A percentile compares a stretch with the other conserved stretches of the same genome.
These are phyloP conservation scores for Condylura cristata DNA, from an alignment of 2,113 vertebrate genomes.

Conservation along the genomic window DNA sequence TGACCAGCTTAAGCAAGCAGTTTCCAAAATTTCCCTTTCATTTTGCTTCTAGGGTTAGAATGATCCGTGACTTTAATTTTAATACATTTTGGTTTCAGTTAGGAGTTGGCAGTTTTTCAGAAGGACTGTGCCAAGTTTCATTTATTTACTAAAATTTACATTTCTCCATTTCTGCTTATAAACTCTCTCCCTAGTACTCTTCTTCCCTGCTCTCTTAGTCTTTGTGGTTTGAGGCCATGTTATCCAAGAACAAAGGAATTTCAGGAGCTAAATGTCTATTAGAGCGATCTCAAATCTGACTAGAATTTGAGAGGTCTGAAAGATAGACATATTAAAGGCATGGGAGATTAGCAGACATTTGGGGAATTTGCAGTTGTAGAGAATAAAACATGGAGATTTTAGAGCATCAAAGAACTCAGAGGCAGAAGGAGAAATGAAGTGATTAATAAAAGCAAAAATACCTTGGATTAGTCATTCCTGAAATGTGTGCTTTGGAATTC, in stretches of 20 bases:
- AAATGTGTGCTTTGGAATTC: neutral
- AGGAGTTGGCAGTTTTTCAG: conserved; percentile 54
- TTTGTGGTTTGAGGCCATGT: neutral
- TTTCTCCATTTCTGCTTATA: conserved; percentile 21
- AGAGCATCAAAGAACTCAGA: neutral
- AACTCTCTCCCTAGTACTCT: neutral
- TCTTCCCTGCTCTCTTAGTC: neutral
- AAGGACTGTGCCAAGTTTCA: conserved; percentile 49
- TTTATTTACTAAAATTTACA: conserved; percentile 50
- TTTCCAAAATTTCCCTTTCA: conserved; percentile 64
- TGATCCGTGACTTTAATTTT: conserved; percentile 59
- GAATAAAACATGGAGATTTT: neutral
- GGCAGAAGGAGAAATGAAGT: neutral
- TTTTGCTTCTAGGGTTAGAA: conserved; percentile 49
- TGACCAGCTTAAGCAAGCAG: conserved; percentile 40
- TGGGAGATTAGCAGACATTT: neutral
- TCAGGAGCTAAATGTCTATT: neutral
- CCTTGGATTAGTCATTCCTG: neutral
- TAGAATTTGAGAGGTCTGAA: neutral
- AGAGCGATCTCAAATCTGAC: neutral
- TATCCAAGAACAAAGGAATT: neutral
- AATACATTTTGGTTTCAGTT: conserved; percentile 53
- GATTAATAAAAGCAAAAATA: neutral
- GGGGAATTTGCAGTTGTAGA: neutral
- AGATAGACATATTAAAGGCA: neutral